Percentiles rank a stretch among this genome's conserved stretches.
Evolutionary conservation across 2,888 invertebrate genomes (phyloP).

Genomic region (Petrolisthes manimaculis): DNA sequence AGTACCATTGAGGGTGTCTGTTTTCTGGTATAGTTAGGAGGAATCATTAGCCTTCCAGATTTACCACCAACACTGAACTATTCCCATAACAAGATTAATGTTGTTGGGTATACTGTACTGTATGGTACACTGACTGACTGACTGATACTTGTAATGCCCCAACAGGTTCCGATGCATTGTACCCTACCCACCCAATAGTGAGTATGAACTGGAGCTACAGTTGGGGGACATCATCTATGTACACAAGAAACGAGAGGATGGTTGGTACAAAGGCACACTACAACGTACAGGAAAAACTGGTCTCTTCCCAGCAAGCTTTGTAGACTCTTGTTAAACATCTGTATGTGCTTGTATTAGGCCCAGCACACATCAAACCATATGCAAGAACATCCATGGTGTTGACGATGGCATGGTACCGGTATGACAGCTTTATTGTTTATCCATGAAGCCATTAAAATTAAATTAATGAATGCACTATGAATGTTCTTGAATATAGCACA

Average conservation of each 20-base stretch:
- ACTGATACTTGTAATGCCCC: neutral
- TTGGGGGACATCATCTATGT: conserved; percentile 93
- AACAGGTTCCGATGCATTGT: conserved; percentile 89
- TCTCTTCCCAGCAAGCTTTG: conserved; percentile 95
- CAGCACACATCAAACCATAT: neutral
- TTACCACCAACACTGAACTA: no score
- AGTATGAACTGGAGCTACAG: conserved; percentile 89
- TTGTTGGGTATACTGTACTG: no score
- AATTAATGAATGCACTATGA: no score
- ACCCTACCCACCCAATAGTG: conserved; percentile 94
- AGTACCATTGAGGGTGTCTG: no score
- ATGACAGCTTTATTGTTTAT: neutral
- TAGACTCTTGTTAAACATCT: conserved; percentile 77
- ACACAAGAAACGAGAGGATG: conserved; percentile 91
- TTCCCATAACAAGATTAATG: no score
- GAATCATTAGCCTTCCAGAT: no score
- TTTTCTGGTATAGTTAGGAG: no score
- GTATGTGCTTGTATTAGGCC: neutral
- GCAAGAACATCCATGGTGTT: no score
- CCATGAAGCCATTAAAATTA: neutral
- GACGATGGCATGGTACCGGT: neutral
- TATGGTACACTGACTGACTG: neutral
- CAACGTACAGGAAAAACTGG: conserved; percentile 91
- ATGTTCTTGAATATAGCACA: no score
- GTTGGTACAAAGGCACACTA: conserved; percentile 94